phyloP scores from a whole-genome alignment of 2,797 vertebrate species.

The Myiothlypis coronata region DNA sequence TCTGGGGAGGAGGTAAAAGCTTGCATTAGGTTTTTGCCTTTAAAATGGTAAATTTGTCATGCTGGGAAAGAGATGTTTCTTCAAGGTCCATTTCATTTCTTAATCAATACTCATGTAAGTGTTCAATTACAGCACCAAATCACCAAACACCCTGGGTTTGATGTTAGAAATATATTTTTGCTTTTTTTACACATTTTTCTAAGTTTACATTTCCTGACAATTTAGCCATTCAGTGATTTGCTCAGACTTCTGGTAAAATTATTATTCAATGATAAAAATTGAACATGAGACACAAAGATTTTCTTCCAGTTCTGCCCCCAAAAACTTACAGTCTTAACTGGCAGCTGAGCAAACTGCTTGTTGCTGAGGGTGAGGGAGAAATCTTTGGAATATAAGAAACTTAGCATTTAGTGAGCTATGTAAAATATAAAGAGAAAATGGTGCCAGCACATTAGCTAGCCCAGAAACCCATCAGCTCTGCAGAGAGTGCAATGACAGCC shows the following conservation, averaged over 20 bases:
- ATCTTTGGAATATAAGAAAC: neutral
- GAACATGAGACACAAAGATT: neutral
- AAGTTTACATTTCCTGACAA: neutral
- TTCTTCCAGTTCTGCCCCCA: neutral
- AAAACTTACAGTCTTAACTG: neutral
- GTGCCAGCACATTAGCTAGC: neutral
- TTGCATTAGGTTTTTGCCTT: neutral
- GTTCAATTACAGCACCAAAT: neutral
- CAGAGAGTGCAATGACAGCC: neutral
- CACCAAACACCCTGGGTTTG: neutral
- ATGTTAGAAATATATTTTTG: neutral
- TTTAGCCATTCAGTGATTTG: neutral
- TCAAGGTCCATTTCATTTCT: neutral
- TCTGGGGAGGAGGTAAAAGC: neutral
- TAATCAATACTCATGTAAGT: neutral
- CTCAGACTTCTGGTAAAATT: neutral
- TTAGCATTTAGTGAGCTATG: neutral
- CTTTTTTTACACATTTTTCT: neutral
- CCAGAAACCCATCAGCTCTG: neutral
- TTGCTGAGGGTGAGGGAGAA: neutral
- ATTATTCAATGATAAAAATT: neutral
- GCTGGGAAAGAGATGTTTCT: neutral
- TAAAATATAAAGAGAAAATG: slow-evolving; percentile 1
- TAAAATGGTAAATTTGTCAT: neutral
- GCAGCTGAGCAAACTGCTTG: neutral